phyloP scores from a whole-genome alignment of 2,888 invertebrate genomes.

The Conus canariensis region DNA sequence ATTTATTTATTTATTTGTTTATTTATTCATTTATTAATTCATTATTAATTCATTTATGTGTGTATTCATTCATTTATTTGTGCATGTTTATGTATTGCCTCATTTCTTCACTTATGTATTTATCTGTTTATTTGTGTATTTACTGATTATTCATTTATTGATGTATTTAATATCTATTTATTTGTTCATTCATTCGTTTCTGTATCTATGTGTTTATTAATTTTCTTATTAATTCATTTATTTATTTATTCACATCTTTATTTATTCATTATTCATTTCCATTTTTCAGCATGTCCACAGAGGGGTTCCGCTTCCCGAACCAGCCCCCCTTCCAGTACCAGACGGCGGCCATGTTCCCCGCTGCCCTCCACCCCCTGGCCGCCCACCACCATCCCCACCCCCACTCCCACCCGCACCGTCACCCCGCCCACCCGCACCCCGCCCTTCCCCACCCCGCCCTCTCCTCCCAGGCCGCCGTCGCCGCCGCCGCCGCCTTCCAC shows the following conservation, averaged over 20 bases:
- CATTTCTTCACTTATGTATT: no score
- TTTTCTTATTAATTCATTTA: no score
- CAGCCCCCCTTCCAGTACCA: constrained; percentile 51
- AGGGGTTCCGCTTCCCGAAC: constrained; percentile 52
- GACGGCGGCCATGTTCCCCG: constrained; percentile 47
- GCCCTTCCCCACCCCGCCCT: constrained; percentile 21
- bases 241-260: no score
- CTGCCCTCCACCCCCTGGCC: constrained; percentile 44
- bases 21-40: background rate
- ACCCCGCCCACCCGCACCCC: background rate
- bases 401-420: constrained; percentile 31
- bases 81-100: no score
- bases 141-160: no score
- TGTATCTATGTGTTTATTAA: no score
- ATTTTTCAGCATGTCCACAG: constrained; percentile 52
- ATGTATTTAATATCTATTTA: no score
- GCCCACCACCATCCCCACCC: constrained; percentile 29
- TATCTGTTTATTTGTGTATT: no score
- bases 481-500: constrained; percentile 10
- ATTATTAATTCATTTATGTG: no score
- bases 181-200: no score
- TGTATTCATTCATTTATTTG: no score
- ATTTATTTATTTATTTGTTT: background rate
- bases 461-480: constrained; percentile 17
- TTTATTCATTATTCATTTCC: no score